Evolutionary conservation across 2,888 invertebrate species (phyloP).

Genomic region (Pseudococcus longispinus): DNA sequence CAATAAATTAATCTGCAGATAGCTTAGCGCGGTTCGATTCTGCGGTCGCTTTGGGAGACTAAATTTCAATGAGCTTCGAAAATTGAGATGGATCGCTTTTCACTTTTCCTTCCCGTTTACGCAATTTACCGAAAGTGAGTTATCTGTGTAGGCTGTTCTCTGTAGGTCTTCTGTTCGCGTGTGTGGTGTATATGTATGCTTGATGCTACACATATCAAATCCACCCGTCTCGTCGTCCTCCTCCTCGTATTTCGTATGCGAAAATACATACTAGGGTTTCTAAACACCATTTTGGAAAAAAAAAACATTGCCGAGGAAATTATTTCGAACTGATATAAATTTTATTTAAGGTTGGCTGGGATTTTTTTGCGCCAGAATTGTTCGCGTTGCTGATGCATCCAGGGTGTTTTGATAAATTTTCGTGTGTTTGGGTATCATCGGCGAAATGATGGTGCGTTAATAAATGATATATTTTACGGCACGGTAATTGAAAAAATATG

Average conservation of each 20-base stretch:
- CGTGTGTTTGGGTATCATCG: background rate
- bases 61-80: slow-evolving; percentile 56
- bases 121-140: slow-evolving; percentile 55
- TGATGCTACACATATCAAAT: background rate
- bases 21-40: slow-evolving; percentile 56
- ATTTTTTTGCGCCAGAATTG: background rate
- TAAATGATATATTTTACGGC: slow-evolving; percentile 9
- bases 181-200: background rate
- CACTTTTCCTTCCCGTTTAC: slow-evolving; percentile 55
- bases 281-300: background rate
- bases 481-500: slow-evolving; percentile 37
- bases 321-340: slow-evolving; percentile 46
- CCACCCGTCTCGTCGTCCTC: background rate
- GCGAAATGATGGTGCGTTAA: background rate
- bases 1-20: slow-evolving; percentile 56
- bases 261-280: background rate
- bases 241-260: background rate
- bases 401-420: slow-evolving; percentile 16
- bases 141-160: slow-evolving; percentile 51
- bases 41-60: slow-evolving; percentile 57
- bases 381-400: background rate
- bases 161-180: background rate
- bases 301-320: slow-evolving; percentile 2
- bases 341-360: slow-evolving; percentile 9
- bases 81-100: slow-evolving; percentile 57